These are phyloP conservation scores for Heliothis subflexa DNA, from an alignment of 1,140 invertebrate genomes.

Conservation along the genomic window DNA sequence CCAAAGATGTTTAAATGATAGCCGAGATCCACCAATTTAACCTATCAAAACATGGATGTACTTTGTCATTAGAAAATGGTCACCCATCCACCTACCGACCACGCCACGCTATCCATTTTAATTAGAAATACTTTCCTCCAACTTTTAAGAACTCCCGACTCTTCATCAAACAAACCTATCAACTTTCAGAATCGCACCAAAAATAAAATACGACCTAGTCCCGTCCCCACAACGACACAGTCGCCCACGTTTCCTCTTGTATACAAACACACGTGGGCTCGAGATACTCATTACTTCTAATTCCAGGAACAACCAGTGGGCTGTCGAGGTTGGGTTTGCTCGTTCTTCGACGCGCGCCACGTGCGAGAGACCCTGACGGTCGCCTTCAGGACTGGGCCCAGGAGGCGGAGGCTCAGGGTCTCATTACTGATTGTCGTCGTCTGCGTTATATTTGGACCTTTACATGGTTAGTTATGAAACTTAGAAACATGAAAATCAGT, in stretches of 20 bases:
- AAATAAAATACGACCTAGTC: neutral
- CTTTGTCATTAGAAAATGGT: no score
- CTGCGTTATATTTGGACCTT: constrained; percentile 84
- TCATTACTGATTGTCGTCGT: constrained; percentile 84
- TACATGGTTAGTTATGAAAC: constrained; percentile 73
- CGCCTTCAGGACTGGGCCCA: constrained; percentile 81
- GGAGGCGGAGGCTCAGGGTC: constrained; percentile 80
- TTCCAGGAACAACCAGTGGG: constrained; percentile 74
- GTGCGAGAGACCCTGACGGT: constrained; percentile 84
- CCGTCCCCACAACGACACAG: neutral
- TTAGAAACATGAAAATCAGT: no score
- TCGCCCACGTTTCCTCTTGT: neutral
- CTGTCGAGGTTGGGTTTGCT: constrained; percentile 77
- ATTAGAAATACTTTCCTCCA: no score
- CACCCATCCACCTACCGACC: no score
- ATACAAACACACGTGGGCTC: constrained; percentile 9
- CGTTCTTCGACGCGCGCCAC: constrained; percentile 85
- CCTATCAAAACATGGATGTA: no score
- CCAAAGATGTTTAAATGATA: no score
- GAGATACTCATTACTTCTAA: neutral
- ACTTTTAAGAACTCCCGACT: no score
- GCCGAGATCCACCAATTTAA: no score
- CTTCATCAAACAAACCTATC: no score
- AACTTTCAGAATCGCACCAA: neutral
- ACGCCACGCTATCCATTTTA: no score